Evolutionary conservation across 1,140 invertebrate genomes (phyloP).

Genomic region (Temnothorax longispinosus): DNA sequence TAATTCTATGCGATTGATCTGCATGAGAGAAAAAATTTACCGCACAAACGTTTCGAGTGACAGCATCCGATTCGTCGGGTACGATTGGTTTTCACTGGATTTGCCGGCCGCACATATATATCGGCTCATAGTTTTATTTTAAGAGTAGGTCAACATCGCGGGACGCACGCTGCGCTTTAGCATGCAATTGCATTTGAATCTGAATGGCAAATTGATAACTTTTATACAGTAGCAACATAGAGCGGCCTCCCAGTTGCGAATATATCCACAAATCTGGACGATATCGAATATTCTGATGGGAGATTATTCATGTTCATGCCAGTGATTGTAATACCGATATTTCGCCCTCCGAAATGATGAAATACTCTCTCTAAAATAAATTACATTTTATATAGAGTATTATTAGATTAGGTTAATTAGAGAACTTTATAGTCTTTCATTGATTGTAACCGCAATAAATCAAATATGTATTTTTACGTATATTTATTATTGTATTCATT

Average conservation of each 20-base stretch:
- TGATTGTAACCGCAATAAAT: slow-evolving; percentile 1
- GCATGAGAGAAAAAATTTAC: neutral
- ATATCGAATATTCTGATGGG: slow-evolving; percentile 18
- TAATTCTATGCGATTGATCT: slow-evolving; percentile 35
- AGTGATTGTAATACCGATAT: slow-evolving; percentile 10
- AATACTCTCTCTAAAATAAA: neutral
- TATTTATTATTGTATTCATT: neutral
- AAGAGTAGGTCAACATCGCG: slow-evolving; percentile 32
- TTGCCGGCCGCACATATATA: slow-evolving; percentile 13
- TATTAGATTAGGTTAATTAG: neutral
- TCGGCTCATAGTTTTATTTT: slow-evolving; percentile 35
- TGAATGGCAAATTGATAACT: slow-evolving; percentile 37
- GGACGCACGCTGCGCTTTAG: neutral
- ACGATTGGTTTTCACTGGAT: slow-evolving; percentile 32
- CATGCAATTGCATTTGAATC: slow-evolving; percentile 36
- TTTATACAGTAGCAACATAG: slow-evolving; percentile 1
- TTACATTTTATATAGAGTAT: neutral
- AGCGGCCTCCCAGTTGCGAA: neutral
- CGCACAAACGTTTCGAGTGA: neutral
- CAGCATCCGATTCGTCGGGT: neutral
- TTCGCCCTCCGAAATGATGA: neutral
- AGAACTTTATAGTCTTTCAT: neutral
- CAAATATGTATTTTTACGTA: neutral
- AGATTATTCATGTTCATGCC: neutral
- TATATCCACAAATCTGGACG: neutral